Conservation (phyloP, 2,888 invertebrate species). For the Linhomoeus sp. region DNA sequence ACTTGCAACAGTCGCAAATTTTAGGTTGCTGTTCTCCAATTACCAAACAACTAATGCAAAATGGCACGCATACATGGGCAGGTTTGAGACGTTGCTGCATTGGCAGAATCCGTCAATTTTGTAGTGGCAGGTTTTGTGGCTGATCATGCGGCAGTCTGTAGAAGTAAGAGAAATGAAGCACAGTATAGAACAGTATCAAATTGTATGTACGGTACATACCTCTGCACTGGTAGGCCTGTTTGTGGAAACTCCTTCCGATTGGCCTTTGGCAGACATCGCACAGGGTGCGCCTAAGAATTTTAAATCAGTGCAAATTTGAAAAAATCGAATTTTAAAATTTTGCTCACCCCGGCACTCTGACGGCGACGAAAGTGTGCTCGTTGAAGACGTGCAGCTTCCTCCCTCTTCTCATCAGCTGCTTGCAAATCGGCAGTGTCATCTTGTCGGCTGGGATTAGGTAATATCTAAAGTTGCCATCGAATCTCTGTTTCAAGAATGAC, state of each 20-base stretch:
- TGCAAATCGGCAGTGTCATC: slow-evolving; percentile 14
- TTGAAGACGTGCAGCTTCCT: slow-evolving; percentile 27
- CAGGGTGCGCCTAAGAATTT: slow-evolving; percentile 14
- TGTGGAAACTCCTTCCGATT: slow-evolving; percentile 21
- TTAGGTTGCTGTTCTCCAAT: too few relatives aligned
- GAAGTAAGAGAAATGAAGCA: not conserved
- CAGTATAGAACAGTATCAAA: not conserved
- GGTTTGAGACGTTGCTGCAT: not conserved
- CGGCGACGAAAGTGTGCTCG: slow-evolving; percentile 27
- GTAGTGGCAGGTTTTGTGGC: slow-evolving; percentile 25
- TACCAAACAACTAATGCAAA: too few relatives aligned
- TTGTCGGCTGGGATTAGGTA: slow-evolving; percentile 21
- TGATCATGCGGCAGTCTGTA: slow-evolving; percentile 24
- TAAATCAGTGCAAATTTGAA: not conserved
- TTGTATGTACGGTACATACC: slow-evolving; percentile 10
- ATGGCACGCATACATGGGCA: not conserved
- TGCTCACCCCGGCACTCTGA: slow-evolving; percentile 21
- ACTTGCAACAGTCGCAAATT: too few relatives aligned
- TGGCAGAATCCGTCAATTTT: slow-evolving; percentile 7
- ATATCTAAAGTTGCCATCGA: slow-evolving; percentile 11
- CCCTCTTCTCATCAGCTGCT: slow-evolving; percentile 17
- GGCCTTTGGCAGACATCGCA: slow-evolving; percentile 22
- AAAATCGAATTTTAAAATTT: not conserved
- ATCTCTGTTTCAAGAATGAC: not conserved
- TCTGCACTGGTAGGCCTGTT: slow-evolving; percentile 27